Conservation (phyloP, 1,140 invertebrate species). For the Cydia pomonella region DNA sequence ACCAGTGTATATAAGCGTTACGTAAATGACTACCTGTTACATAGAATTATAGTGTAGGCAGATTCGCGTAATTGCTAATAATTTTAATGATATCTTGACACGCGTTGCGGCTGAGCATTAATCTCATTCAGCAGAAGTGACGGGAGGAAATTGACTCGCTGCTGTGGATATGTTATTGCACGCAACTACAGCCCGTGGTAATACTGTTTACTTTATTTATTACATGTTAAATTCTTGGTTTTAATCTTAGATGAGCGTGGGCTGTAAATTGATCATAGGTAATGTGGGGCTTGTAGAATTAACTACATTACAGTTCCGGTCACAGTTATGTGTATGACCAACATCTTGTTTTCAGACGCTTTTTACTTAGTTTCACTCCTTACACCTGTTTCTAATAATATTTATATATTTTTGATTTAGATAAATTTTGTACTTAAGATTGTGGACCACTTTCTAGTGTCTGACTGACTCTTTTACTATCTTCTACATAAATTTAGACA, state of each 20-base stretch:
- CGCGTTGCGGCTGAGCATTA: slow-evolving; percentile 13
- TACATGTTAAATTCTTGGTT: neutral
- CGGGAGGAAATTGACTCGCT: slow-evolving; percentile 20
- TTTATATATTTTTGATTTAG: too few species aligned
- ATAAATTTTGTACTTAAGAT: too few species aligned
- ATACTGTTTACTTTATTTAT: slow-evolving; percentile 1
- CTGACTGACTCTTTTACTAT: too few species aligned
- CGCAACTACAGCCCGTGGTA: neutral
- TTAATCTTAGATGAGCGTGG: slow-evolving; percentile 13
- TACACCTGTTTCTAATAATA: too few species aligned
- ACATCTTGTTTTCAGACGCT: too few species aligned
- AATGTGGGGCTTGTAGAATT: neutral
- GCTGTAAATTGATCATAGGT: neutral
- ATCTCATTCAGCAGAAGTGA: neutral
- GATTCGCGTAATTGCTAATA: neutral
- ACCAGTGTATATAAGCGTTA: too few species aligned
- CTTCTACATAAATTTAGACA: too few species aligned
- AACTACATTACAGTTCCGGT: neutral
- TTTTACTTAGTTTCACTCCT: too few species aligned
- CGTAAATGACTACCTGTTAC: neutral
- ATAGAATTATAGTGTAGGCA: neutral
- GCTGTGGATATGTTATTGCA: neutral
- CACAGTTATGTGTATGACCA: neutral
- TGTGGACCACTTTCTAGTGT: too few species aligned
- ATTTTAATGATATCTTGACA: slow-evolving; percentile 8